Conservation (phyloP, 2,797 vertebrate species). For the Liparis tanakae region DNA sequence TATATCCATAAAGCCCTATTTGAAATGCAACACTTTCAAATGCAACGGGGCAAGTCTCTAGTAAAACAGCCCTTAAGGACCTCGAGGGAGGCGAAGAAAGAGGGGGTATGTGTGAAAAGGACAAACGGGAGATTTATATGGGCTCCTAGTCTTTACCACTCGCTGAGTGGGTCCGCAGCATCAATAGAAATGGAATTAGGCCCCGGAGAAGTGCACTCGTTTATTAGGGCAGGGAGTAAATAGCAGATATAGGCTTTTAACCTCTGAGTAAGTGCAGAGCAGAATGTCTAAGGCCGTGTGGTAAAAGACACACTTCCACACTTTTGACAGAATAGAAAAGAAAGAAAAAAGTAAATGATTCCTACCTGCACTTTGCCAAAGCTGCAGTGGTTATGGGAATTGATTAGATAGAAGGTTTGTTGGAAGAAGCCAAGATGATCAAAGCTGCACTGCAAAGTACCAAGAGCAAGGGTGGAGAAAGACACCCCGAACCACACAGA, state of each 20-base stretch:
- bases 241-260: slow-evolving; percentile 74
- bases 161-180: slow-evolving; percentile 63
- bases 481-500: background rate
- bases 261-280: slow-evolving; percentile 66
- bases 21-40: slow-evolving; percentile 65
- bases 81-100: slow-evolving; percentile 38
- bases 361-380: slow-evolving; percentile 40
- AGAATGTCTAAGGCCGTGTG: slow-evolving; percentile 44
- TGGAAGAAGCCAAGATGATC: slow-evolving; percentile 21
- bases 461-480: slow-evolving; percentile 1
- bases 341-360: slow-evolving; percentile 32
- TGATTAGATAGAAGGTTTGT: slow-evolving; percentile 37
- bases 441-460: slow-evolving; percentile 26
- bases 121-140: slow-evolving; percentile 71
- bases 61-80: slow-evolving; percentile 47
- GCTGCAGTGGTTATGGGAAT: slow-evolving; percentile 38
- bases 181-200: slow-evolving; percentile 80
- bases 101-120: slow-evolving; percentile 64
- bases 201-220: slow-evolving; percentile 71
- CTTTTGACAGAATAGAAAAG: slow-evolving; percentile 35
- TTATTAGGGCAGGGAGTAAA: slow-evolving; percentile 73
- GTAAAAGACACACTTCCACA: slow-evolving; percentile 56
- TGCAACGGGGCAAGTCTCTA: slow-evolving; percentile 46
- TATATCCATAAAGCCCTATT: slow-evolving; percentile 60
- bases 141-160: slow-evolving; percentile 73